phyloP scores from a whole-genome alignment of 2,113 vertebrate species.

The Henicopernis longicauda region DNA sequence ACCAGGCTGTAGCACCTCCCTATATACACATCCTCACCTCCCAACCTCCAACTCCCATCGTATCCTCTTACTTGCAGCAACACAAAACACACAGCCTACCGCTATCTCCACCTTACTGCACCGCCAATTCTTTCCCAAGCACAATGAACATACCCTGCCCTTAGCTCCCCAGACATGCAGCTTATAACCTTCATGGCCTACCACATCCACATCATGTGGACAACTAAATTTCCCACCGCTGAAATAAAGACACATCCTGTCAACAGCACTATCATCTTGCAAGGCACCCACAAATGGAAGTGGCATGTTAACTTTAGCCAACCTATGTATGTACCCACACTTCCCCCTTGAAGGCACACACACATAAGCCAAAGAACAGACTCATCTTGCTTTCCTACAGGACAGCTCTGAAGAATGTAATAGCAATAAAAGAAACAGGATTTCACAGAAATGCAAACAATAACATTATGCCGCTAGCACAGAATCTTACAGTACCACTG shows the following conservation, averaged over 20 bases:
- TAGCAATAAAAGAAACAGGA: not conserved
- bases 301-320: not conserved
- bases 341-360: not conserved
- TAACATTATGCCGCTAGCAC: not conserved
- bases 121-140: not conserved
- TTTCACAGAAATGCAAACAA: not conserved
- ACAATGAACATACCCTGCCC: not conserved
- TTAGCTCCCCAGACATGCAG: not conserved
- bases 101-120: not conserved
- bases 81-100: not conserved
- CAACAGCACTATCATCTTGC: not conserved
- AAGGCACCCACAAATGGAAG: conserved; percentile 7
- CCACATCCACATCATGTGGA: conserved; percentile 19
- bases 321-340: not conserved
- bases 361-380: not conserved
- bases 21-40: not conserved
- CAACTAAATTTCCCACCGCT: not conserved
- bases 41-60: not conserved
- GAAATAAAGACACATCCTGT: conserved; percentile 10
- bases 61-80: not conserved
- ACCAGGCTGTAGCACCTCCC: not conserved
- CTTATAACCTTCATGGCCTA: not conserved
- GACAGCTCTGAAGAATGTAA: not conserved
- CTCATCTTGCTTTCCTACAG: not conserved
- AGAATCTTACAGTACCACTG: not conserved